phyloP scores from a whole-genome alignment of 1,140 invertebrate genomes.

The Frieseomelitta varia region DNA sequence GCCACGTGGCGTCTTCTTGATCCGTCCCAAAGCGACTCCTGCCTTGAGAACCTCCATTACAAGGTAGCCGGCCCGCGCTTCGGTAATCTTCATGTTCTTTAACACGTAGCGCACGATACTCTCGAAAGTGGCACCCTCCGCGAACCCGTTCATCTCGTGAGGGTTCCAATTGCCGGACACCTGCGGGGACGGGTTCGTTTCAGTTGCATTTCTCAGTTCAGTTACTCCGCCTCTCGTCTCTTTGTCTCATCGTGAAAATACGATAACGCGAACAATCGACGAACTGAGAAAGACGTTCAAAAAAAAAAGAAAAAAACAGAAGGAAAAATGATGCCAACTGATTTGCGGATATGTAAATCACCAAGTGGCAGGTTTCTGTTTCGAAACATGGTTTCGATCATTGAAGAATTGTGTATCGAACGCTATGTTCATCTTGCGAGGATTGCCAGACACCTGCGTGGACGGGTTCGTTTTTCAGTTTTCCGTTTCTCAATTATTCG shows the following conservation, averaged over 20 bases:
- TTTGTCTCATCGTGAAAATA: slow-evolving; percentile 7
- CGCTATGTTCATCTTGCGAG: no score
- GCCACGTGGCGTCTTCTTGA: slow-evolving; percentile 67
- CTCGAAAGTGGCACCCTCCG: slow-evolving; percentile 70
- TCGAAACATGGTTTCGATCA: no score
- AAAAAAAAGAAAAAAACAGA: no score
- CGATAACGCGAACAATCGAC: no score
- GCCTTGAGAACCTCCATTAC: slow-evolving; percentile 72
- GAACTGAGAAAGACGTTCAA: no score
- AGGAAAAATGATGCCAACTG: no score
- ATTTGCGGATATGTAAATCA: no score
- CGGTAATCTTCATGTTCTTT: slow-evolving; percentile 64
- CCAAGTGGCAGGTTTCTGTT: no score
- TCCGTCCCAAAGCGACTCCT: slow-evolving; percentile 71
- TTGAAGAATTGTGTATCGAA: no score
- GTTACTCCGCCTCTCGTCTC: neutral
- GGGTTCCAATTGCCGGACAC: neutral
- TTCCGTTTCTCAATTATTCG: no score
- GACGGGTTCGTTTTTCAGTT: neutral
- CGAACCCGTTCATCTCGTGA: slow-evolving; percentile 33
- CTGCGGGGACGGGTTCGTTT: slow-evolving; percentile 46
- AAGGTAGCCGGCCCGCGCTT: slow-evolving; percentile 63
- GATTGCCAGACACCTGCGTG: no score
- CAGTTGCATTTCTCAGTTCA: slow-evolving; percentile 26
- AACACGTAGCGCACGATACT: slow-evolving; percentile 75